Base-by-base conservation (phyloP, 1,140 invertebrate species). In the Drosophila truncata region DNA sequence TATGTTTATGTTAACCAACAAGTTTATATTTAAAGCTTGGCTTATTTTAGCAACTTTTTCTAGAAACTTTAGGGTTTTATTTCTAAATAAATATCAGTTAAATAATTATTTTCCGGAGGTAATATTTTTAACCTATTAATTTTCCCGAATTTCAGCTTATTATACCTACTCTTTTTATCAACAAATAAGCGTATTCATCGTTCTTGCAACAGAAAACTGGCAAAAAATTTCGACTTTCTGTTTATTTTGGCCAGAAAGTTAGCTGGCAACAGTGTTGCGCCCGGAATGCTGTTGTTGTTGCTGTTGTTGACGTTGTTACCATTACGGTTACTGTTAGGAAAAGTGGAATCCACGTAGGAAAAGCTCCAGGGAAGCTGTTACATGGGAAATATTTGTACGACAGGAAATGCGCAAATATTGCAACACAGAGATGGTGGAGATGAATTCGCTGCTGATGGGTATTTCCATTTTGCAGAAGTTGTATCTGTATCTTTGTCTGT, bases 371-470 rank as follows among this genome's bases (percentile, higher is more conserved):
- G 73, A 88, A 73, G 77, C 85, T 84, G 80, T 73, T 84, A 84
- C 84, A 88, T 75, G 78, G 42, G 60, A 88, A 88, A 88, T 88
- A 90, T 88, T 88, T 88, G 84, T 88, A 81, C 85, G 50, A 75
- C 85, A 90, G 85, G 80, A 90, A 81, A 84, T 90, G 84, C 78
- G 69, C 82, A 90, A 88, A 90, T 88, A 84, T 73, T 88, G 84
- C 73, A 71, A 29, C 41, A 72, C 52, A 3, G 27, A 54, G 35
- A 23, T 29, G 25, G 59, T 60, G 4, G 74, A 69, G 59, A 80
- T 37, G 64, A 37, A 82, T 66, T 69, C 39, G 58, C 50, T 59
- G 58, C 57, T 59, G 70, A 63, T 74, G 62, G 79, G 50, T 67
- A 76, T 78, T 87, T 80, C 63, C 46, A 46, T 69, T 77, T 49